A percentile compares a stretch with the other conserved stretches of the same genome.
Evolutionary conservation across 2,888 invertebrate genomes (phyloP).

Genomic region (Argyra leucocephala): DNA sequence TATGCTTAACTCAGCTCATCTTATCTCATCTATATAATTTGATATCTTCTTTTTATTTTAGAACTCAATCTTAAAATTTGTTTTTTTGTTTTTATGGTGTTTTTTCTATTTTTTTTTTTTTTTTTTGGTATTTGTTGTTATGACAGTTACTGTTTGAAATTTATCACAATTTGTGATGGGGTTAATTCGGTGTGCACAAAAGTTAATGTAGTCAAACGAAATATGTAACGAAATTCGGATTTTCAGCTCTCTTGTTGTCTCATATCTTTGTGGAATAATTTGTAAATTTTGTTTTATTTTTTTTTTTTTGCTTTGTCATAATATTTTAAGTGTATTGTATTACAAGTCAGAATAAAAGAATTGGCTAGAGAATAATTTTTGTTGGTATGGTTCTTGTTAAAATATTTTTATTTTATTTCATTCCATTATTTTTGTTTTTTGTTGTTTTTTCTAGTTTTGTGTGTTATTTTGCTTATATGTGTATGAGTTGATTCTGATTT

Average conservation of each 20-base stretch:
- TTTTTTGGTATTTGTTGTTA: not conserved
- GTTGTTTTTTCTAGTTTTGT: too few species aligned
- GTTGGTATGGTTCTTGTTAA: too few species aligned
- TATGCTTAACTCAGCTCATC: not conserved
- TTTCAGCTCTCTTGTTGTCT: not conserved
- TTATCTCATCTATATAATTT: conserved; percentile 6
- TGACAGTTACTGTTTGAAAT: not conserved
- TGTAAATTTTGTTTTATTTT: not conserved
- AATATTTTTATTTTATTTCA: too few species aligned
- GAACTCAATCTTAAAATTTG: not conserved
- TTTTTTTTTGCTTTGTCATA: not conserved
- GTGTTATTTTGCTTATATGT: too few species aligned
- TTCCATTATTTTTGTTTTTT: too few species aligned
- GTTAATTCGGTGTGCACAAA: not conserved
- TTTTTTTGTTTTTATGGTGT: too few species aligned
- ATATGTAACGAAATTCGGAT: not conserved
- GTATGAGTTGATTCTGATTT: too few species aligned
- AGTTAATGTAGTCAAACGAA: not conserved
- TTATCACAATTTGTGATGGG: conserved; percentile 2
- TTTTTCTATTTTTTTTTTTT: too few species aligned
- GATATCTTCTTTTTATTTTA: not conserved
- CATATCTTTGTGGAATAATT: too few species aligned
- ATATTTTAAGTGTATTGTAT: not conserved
- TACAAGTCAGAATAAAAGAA: too few species aligned
- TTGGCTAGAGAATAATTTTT: too few species aligned